phyloP scores from a whole-genome alignment of 2,797 vertebrate species.

The Acanthornis magna region DNA sequence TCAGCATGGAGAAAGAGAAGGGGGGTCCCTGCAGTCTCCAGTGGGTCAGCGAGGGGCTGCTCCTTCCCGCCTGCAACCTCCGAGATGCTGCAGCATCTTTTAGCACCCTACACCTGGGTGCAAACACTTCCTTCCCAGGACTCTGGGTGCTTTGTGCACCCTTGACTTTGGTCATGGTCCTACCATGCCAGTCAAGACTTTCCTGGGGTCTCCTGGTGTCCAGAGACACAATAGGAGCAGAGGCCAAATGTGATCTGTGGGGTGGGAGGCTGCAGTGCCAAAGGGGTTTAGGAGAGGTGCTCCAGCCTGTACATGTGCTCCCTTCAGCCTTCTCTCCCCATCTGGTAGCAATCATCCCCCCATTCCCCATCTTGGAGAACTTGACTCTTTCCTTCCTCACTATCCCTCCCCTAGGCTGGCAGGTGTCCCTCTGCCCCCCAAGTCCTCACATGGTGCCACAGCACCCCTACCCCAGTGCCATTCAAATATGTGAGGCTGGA shows the following conservation, averaged over 20 bases:
- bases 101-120: not conserved
- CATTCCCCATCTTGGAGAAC: not conserved
- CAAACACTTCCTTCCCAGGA: not conserved
- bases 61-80: not conserved
- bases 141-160: not conserved
- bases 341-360: not conserved
- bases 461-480: not conserved
- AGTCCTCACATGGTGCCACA: not conserved
- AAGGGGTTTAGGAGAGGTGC: not conserved
- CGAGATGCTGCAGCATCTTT: rapidly evolving
- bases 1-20: not conserved
- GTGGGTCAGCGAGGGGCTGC: not conserved
- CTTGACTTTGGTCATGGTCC: not conserved
- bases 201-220: not conserved
- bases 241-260: not conserved
- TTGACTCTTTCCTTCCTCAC: not conserved
- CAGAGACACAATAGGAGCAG: not conserved
- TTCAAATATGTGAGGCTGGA: not conserved
- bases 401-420: not conserved
- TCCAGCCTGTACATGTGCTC: not conserved
- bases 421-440: not conserved
- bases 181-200: rapidly evolving
- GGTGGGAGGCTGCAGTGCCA: not conserved
- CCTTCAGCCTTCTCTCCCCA: not conserved
- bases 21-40: not conserved